These are phyloP conservation scores for Philaethria dido DNA, from an alignment of 2,888 invertebrate species.

Conservation along the genomic window DNA sequence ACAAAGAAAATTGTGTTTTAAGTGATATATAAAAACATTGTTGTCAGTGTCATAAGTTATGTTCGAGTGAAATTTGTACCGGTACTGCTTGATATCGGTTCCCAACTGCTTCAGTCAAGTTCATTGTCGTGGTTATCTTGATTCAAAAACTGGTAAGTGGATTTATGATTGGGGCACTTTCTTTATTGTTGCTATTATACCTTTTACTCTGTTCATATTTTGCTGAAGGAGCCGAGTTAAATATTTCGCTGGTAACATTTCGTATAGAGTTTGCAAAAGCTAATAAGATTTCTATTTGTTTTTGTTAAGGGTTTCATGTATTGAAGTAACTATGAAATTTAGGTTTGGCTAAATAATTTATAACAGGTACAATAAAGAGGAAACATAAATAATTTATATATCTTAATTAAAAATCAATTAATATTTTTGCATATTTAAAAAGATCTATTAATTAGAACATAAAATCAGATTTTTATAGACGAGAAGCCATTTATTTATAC, in stretches of 20 bases:
- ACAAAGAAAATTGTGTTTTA: not conserved
- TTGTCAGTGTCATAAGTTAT: conserved; percentile 55
- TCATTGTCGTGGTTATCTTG: conserved; percentile 71
- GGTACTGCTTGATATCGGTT: conserved; percentile 56
- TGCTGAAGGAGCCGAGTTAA: not conserved
- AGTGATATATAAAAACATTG: conserved; percentile 47
- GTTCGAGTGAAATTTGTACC: conserved; percentile 65
- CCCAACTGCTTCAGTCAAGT: conserved; percentile 68
- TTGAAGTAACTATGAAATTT: not conserved
- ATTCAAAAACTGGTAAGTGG: conserved; percentile 71
- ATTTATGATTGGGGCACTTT: conserved; percentile 52
- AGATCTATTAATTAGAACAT: not conserved
- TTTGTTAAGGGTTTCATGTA: not conserved
- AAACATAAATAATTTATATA: not conserved
- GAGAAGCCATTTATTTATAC: not conserved
- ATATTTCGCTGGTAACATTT: not conserved
- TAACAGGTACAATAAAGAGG: not conserved
- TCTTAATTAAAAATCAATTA: not conserved
- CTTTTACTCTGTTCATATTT: conserved; percentile 19
- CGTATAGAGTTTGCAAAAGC: not conserved
- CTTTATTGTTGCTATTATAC: conserved; percentile 56
- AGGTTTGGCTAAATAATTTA: not conserved
- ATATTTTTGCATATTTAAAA: not conserved
- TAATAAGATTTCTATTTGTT: conserved; percentile 2
- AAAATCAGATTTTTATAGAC: not conserved